Conservation (phyloP, 92 coral and sea anemone genomes). For the Hydrozoanthus gracilis region DNA sequence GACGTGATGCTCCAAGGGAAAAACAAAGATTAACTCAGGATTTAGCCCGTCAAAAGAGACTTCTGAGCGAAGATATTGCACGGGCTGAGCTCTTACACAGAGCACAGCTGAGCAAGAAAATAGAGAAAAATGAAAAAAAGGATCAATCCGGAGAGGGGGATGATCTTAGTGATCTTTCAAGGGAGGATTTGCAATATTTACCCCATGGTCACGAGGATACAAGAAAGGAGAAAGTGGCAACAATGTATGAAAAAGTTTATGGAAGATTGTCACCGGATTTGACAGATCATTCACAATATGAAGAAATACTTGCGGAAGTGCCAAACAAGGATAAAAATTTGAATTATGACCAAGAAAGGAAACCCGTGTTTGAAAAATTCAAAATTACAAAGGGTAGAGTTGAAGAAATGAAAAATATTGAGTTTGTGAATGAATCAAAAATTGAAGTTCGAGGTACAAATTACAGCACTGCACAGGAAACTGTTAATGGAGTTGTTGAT, state of each 20-base stretch:
- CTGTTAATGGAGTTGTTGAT: conserved; percentile 46
- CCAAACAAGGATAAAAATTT: conserved; percentile 52
- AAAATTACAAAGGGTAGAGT: conserved; percentile 53
- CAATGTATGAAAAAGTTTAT: conserved; percentile 86
- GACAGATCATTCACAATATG: conserved; percentile 41
- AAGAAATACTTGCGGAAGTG: conserved; percentile 46
- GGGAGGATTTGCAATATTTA: conserved; percentile 26
- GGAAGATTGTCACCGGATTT: conserved; percentile 68
- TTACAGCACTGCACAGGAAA: conserved; percentile 1
- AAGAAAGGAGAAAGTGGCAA: conserved; percentile 51
- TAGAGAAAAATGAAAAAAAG: conserved; percentile 50
- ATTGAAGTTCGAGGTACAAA: conserved; percentile 67
- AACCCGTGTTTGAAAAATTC: conserved; percentile 78
- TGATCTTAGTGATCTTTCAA: conserved; percentile 41
- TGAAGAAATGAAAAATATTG: conserved; percentile 77
- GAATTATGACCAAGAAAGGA: conserved; percentile 54
- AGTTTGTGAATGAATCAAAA: conserved; percentile 85
- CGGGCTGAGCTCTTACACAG: conserved; percentile 87
- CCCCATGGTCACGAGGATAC: conserved; percentile 53
- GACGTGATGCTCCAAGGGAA: conserved; percentile 96
- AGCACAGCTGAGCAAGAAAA: conserved; percentile 78
- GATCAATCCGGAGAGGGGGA: conserved; percentile 54
- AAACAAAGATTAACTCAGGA: conserved; percentile 98
- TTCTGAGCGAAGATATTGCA: conserved; percentile 95
- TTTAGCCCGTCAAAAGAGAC: conserved; percentile 91